phyloP scores from a whole-genome alignment of 2,113 vertebrate species.

The Otis tarda region DNA sequence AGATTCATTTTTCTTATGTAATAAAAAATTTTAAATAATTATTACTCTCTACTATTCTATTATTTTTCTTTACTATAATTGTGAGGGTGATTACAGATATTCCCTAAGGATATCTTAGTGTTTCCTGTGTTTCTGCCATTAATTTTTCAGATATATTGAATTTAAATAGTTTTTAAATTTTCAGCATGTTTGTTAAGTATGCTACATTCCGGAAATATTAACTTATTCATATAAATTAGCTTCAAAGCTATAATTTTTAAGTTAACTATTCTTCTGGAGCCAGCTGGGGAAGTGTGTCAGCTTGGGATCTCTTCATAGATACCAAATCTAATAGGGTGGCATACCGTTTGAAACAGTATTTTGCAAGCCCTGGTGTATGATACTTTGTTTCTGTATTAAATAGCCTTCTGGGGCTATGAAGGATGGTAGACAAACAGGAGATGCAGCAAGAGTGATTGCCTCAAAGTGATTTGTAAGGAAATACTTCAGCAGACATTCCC shows the following conservation, averaged over 20 bases:
- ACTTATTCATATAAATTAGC: background rate
- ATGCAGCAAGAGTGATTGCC: background rate
- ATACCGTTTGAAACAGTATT: background rate
- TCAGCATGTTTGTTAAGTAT: background rate
- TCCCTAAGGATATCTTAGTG: background rate
- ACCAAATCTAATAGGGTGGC: background rate
- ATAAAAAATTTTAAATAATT: background rate
- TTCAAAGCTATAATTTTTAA: background rate
- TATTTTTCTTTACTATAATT: constrained; percentile 9
- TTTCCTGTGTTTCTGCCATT: background rate
- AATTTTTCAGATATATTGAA: background rate
- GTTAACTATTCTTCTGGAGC: background rate
- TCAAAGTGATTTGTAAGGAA: background rate
- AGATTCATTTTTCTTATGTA: background rate
- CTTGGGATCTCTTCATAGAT: background rate
- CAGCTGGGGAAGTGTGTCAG: background rate
- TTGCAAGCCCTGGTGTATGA: background rate
- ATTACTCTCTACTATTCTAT: background rate
- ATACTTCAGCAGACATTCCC: background rate
- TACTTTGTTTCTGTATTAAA: background rate
- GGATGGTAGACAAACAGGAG: background rate
- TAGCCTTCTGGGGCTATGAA: background rate
- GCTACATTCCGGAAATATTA: background rate
- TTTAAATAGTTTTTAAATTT: background rate
- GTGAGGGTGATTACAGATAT: background rate